Evolutionary conservation across 2,888 invertebrate genomes (phyloP), one percentile per base, ranked within the genome.

Genomic region (Drosophila nigricruria): DNA sequence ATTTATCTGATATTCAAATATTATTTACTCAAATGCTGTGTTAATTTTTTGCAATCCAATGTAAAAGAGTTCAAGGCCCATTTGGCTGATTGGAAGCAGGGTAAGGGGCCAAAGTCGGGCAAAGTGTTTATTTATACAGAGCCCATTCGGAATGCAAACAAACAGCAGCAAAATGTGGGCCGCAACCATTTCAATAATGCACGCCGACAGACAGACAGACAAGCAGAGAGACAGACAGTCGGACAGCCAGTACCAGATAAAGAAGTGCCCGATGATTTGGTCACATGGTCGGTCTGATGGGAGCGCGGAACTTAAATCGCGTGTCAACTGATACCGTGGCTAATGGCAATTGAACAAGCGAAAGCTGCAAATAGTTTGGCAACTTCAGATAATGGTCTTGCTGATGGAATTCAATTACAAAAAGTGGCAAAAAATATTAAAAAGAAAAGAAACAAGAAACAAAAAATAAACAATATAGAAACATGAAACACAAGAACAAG

Each of bases 151-250:
- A 50, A 61, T 64, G 60, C 58, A 67, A 74, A 59, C 50, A 64
- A 79, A 65, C 56, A 56, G 53, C 47, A 62, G 59, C 54, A 58
- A 62, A 79, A 82, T 79, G 73, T 82, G 82, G 72, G 79, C 68
- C 79, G 69, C 74, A 73, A 70, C 43, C 67, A 77, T 59, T 80
- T 88, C 57, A 75, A 86, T 80, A 86, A 88, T 77, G 67, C 75
- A 79, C 62, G 75, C 66, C 43, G 79, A 62, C 79, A 65, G 14
- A 65, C 60, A 49, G 49, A 60, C 56, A 36, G 42, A 18, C 50
- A 10, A 27, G 6, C 38, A 16, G 30, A 23, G 36, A 5, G 23
- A n/a, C 52, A 27, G 53, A 32, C 58, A 34, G 53, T 30, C 32
- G 14, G 20, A 16, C 18, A 34, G 49, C 2, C 49, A 62, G 54